A percentile compares a stretch with the other conserved stretches of the same genome.
Conservation (phyloP, 1,140 invertebrate genomes). For the Proales similis region DNA sequence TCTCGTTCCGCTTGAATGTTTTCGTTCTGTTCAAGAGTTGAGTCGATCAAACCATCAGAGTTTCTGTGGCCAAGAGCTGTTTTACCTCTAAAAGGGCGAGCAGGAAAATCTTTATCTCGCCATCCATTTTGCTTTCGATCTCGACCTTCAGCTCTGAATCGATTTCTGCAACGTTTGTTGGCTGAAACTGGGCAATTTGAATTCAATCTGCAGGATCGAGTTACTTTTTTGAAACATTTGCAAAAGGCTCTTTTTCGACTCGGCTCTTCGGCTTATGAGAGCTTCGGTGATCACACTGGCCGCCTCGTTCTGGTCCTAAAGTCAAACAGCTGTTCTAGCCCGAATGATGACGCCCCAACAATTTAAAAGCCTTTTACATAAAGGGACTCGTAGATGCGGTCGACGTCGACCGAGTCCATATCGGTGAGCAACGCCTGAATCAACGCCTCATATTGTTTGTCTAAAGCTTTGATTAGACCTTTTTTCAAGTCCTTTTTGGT, state of each 20-base stretch:
- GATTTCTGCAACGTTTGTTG: too few species aligned
- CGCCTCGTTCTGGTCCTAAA: conserved; percentile 25
- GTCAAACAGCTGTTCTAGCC: not conserved
- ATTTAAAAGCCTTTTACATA: too few species aligned
- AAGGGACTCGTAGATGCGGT: conserved; percentile 28
- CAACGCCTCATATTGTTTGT: conserved; percentile 28
- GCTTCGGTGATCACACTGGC: conserved; percentile 17
- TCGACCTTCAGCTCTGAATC: conserved; percentile 8
- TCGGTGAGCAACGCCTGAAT: conserved; percentile 26
- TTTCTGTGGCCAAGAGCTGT: not conserved
- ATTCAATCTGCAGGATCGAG: not conserved
- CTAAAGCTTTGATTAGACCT: conserved; percentile 28
- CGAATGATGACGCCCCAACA: not conserved
- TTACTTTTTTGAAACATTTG: not conserved
- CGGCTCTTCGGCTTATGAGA: not conserved
- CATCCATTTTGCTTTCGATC: conserved; percentile 30
- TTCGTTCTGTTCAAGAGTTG: conserved; percentile 7
- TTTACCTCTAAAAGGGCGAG: conserved; percentile 15
- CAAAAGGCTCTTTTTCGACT: not conserved
- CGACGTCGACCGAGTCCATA: conserved; percentile 11
- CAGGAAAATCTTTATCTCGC: conserved; percentile 7
- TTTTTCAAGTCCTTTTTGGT: conserved; percentile 27
- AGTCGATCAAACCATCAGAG: not conserved
- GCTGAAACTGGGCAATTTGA: too few species aligned
- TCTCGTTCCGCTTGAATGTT: conserved; percentile 6